Percentiles rank a stretch among this genome's conserved stretches.
Evolutionary conservation across 2,113 vertebrate species (phyloP).

Genomic region (Syngnathoides biaculeatus): DNA sequence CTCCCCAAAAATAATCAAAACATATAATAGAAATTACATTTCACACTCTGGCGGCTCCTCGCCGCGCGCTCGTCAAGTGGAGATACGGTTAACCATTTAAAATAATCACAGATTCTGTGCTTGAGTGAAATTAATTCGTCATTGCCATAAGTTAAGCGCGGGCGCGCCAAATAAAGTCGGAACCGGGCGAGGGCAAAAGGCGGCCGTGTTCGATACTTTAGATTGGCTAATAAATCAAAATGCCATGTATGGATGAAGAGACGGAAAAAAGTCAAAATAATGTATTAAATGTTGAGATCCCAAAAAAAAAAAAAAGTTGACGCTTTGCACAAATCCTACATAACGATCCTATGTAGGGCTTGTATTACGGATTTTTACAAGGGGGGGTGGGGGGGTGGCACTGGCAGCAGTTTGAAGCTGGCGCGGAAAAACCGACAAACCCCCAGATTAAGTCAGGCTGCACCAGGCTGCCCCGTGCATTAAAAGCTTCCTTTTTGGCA

Average conservation of each 20-base stretch:
- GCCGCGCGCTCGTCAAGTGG: constrained; percentile 67
- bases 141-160: constrained; percentile 82
- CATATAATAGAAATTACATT: constrained; percentile 55
- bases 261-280: constrained; percentile 40
- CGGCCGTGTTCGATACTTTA: constrained; percentile 80
- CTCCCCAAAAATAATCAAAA: constrained; percentile 26
- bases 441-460: constrained; percentile 52
- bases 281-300: constrained; percentile 25
- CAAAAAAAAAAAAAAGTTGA: neutral
- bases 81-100: constrained; percentile 68
- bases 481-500: constrained; percentile 72
- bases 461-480: constrained; percentile 51
- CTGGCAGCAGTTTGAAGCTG: neutral
- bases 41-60: constrained; percentile 70
- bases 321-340: constrained; percentile 11
- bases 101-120: constrained; percentile 85
- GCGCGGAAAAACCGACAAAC: neutral
- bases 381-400: no score
- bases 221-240: constrained; percentile 96
- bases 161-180: constrained; percentile 76
- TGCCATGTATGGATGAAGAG: constrained; percentile 78
- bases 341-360: constrained; percentile 35
- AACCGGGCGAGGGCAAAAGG: constrained; percentile 59
- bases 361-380: constrained; percentile 2
- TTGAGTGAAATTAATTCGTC: constrained; percentile 91